Evolutionary conservation across 2,888 invertebrate genomes (phyloP).

Genomic region (Lathronympha strigana): DNA sequence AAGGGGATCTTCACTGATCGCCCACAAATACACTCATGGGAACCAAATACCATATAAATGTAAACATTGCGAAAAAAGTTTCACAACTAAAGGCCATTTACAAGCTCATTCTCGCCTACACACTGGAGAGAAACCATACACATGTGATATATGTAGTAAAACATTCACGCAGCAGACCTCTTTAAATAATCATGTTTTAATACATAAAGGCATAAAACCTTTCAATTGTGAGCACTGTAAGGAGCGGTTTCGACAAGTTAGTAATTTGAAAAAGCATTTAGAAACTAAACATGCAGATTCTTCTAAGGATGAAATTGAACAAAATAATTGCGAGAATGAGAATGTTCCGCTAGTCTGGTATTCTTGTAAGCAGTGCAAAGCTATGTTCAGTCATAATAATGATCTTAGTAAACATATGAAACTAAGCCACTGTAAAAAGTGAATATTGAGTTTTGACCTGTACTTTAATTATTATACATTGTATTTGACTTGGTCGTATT

Average conservation of each 20-base stretch:
- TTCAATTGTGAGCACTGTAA: not conserved
- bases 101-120: not conserved
- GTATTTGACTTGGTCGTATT: too few species aligned
- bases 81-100: not conserved
- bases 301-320: not conserved
- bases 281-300: slow-evolving; percentile 2
- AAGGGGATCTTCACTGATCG: not conserved
- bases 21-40: not conserved
- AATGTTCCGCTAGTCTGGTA: not conserved
- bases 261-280: slow-evolving; percentile 8
- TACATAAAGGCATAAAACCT: slow-evolving; percentile 1
- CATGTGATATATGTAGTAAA: not conserved
- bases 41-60: not conserved
- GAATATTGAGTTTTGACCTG: not conserved
- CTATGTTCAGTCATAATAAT: not conserved
- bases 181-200: slow-evolving; percentile 12
- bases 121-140: slow-evolving; percentile 11
- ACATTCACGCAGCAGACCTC: slow-evolving; percentile 5
- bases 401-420: not conserved
- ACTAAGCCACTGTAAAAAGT: not conserved
- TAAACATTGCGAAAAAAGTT: not conserved
- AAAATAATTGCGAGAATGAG: not conserved
- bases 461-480: too few species aligned
- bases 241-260: not conserved
- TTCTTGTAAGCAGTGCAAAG: not conserved